These are phyloP conservation scores for Lepidocolaptes lacrymiger DNA, from an alignment of 2,797 vertebrate species.

Conservation along the genomic window DNA sequence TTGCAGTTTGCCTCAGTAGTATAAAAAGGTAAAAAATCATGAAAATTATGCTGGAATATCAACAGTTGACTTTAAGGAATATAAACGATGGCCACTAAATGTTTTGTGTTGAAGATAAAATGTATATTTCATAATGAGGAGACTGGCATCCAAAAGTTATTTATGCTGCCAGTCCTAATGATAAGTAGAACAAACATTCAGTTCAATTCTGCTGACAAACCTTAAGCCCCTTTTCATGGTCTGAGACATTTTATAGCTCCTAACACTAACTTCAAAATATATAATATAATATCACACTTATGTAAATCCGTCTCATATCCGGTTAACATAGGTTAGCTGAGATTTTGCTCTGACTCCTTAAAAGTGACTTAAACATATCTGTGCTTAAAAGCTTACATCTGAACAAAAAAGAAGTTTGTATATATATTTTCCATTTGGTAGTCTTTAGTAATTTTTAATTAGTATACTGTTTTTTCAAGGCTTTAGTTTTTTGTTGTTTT, in stretches of 20 bases:
- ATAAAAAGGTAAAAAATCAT: neutral
- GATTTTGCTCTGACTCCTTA: neutral
- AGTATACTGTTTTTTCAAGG: neutral
- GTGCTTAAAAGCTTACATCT: neutral
- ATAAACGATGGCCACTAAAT: conserved; percentile 31
- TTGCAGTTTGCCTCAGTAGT: neutral
- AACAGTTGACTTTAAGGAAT: conserved; percentile 22
- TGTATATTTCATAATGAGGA: neutral
- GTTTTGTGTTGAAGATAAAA: neutral
- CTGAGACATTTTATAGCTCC: neutral
- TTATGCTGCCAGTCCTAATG: neutral
- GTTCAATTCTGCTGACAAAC: neutral
- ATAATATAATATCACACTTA: neutral
- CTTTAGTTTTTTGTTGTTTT: neutral
- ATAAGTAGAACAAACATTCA: neutral
- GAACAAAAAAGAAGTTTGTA: neutral
- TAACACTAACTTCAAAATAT: neutral
- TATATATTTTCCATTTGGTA: neutral
- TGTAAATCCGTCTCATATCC: neutral
- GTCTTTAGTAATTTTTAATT: conserved; percentile 56
- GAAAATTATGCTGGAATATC: conserved; percentile 48
- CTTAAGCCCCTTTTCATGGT: neutral
- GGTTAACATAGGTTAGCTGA: neutral
- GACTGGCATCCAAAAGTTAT: neutral
- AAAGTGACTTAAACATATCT: neutral